Conservation (phyloP, 2,888 invertebrate genomes). For the Nasonia oneida region DNA sequence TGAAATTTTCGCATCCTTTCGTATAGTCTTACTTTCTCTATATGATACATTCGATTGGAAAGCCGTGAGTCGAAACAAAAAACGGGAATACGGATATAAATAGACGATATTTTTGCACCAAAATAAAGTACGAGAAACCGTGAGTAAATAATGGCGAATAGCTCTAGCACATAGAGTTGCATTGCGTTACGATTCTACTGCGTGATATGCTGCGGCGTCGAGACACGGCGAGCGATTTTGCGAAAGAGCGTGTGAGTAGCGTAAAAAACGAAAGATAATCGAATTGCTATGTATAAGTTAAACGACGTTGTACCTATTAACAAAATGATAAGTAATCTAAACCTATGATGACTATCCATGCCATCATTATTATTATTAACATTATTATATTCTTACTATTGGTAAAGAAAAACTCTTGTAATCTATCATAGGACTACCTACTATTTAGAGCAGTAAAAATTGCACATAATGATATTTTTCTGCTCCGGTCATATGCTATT, state of each 20-base stretch:
- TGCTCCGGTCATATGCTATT: conserved; percentile 65
- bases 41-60: neutral
- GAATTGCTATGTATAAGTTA: conserved; percentile 34
- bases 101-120: conserved; percentile 54
- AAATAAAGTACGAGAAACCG: conserved; percentile 8
- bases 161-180: conserved; percentile 31
- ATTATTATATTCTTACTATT: conserved; percentile 69
- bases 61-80: conserved; percentile 4
- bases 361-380: conserved; percentile 64
- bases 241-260: conserved; percentile 19
- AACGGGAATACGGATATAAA: conserved; percentile 19
- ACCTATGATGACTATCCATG: conserved; percentile 69
- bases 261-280: conserved; percentile 26
- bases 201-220: conserved; percentile 22
- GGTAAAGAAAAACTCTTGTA: conserved; percentile 68
- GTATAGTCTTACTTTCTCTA: neutral
- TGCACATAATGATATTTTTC: conserved; percentile 66
- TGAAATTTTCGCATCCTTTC: neutral
- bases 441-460: conserved; percentile 68
- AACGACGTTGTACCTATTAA: conserved; percentile 63
- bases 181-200: conserved; percentile 58
- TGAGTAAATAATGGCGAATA: neutral
- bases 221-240: neutral
- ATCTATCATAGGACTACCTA: conserved; percentile 70
- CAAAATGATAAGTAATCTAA: conserved; percentile 65